Evolutionary conservation across 2,113 vertebrate species (phyloP).

Genomic region (Malurus cyaneus): DNA sequence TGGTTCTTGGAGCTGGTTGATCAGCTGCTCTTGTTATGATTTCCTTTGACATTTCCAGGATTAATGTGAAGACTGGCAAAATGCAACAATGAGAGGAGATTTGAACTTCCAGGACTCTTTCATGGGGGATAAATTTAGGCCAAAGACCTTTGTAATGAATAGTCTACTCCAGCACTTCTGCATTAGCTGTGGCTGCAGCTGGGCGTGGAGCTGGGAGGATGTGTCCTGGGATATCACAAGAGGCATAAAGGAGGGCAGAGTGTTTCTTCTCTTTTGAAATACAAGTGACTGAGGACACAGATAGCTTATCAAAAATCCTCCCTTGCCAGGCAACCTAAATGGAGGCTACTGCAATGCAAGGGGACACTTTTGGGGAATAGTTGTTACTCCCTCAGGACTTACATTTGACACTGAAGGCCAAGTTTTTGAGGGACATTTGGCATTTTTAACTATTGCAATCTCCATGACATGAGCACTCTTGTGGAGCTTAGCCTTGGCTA

Average conservation of each 20-base stretch:
- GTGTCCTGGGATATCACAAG: not conserved
- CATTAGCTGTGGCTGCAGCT: not conserved
- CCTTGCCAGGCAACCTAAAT: not conserved
- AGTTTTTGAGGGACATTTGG: not conserved
- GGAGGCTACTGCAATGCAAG: not conserved
- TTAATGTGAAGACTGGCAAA: not conserved
- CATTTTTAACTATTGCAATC: not conserved
- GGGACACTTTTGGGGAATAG: not conserved
- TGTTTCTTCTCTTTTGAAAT: not conserved
- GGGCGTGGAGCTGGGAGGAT: not conserved
- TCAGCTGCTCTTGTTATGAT: not conserved
- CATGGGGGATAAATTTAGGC: not conserved
- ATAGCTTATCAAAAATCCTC: not conserved
- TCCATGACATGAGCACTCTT: not conserved
- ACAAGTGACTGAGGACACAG: not conserved
- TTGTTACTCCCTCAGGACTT: not conserved
- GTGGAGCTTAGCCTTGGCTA: not conserved
- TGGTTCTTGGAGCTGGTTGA: not conserved
- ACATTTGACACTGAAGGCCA: not conserved
- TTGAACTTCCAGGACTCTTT: not conserved
- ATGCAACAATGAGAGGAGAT: not conserved
- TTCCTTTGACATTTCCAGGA: not conserved
- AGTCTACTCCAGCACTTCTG: not conserved
- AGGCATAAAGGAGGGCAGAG: not conserved
- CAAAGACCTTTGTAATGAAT: not conserved